These are phyloP conservation scores for Thecocarcelia acutangulata DNA, from an alignment of 2,888 invertebrate genomes.

Conservation along the genomic window DNA sequence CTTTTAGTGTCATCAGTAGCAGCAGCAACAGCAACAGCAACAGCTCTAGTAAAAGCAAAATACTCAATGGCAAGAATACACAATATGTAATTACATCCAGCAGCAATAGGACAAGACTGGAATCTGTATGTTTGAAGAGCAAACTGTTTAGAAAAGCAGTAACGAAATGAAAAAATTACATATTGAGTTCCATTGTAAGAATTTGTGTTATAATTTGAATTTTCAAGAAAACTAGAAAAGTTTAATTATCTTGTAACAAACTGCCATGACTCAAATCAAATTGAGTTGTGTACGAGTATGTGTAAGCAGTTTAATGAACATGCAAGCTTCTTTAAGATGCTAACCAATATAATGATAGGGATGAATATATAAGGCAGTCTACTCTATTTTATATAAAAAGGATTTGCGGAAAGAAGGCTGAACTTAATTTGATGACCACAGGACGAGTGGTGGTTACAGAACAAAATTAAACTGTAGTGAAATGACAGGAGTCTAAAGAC, in stretches of 20 bases:
- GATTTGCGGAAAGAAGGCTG: background rate
- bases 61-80: slow-evolving; percentile 1
- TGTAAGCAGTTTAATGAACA: background rate
- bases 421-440: too few species aligned
- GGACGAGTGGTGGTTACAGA: too few species aligned
- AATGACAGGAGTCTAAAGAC: too few species aligned
- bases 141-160: background rate
- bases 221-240: slow-evolving; percentile 21
- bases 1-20: slow-evolving; percentile 47
- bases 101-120: background rate
- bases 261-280: slow-evolving; percentile 20
- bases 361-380: background rate
- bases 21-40: too few species aligned
- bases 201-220: slow-evolving; percentile 16
- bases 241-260: slow-evolving; percentile 10
- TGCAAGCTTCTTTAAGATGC: background rate
- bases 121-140: background rate
- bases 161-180: background rate
- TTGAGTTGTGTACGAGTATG: background rate
- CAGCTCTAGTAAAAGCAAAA: slow-evolving; percentile 16
- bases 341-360: background rate
- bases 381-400: slow-evolving; percentile 7
- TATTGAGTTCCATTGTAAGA: slow-evolving; percentile 13
- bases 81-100: background rate
- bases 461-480: too few species aligned